Evolutionary conservation across 2,797 vertebrate species (phyloP).

Genomic region (Mergus octosetaceus): DNA sequence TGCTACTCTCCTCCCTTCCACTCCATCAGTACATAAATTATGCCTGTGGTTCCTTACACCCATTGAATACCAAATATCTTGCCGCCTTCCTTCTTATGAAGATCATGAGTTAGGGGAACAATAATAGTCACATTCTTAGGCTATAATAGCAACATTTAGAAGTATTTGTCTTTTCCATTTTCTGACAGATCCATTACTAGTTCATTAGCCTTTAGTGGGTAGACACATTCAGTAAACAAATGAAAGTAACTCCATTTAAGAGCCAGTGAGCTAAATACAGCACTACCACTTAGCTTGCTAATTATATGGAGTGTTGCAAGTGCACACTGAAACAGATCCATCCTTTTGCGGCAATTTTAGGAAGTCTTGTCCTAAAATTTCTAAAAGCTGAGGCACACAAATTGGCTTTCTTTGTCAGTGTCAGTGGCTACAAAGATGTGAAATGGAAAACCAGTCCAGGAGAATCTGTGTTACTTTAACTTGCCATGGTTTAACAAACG

Average conservation of each 20-base stretch:
- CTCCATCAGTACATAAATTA: slow-evolving; percentile 45
- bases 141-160: slow-evolving; percentile 64
- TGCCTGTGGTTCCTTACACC: background rate
- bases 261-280: slow-evolving; percentile 65
- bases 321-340: background rate
- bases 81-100: background rate
- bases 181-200: slow-evolving; percentile 68
- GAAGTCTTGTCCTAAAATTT: background rate
- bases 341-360: slow-evolving; percentile 1
- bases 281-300: slow-evolving; percentile 44
- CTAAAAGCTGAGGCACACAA: background rate
- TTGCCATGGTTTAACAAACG: background rate
- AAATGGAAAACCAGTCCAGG: background rate
- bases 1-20: slow-evolving; percentile 31
- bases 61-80: slow-evolving; percentile 37
- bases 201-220: slow-evolving; percentile 75
- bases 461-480: background rate
- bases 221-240: slow-evolving; percentile 71
- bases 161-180: slow-evolving; percentile 60
- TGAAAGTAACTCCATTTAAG: slow-evolving; percentile 71
- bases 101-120: slow-evolving; percentile 41
- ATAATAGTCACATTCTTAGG: slow-evolving; percentile 51
- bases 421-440: background rate
- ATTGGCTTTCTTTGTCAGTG: background rate
- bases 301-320: slow-evolving; percentile 11